Percentiles rank a stretch among this genome's conserved stretches.
Evolutionary conservation across 2,113 vertebrate genomes (phyloP).

Genomic region (Carollia perspicillata): DNA sequence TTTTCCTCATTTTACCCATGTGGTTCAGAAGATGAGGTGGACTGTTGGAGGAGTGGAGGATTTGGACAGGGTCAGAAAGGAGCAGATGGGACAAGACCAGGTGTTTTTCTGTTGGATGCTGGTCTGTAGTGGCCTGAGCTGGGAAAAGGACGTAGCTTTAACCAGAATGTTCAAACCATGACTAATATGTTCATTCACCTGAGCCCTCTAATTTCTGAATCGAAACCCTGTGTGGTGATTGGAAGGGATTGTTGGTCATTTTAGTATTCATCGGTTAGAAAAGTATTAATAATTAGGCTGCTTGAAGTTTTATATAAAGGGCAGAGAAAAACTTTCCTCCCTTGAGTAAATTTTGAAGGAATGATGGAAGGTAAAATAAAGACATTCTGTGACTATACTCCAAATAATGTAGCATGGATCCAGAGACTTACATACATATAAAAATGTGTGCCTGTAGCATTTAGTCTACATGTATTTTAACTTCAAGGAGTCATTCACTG

Average conservation of each 20-base stretch:
- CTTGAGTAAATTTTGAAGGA: neutral
- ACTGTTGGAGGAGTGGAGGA: neutral
- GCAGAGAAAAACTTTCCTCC: neutral
- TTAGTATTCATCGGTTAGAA: neutral
- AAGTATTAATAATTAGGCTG: neutral
- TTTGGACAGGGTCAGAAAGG: neutral
- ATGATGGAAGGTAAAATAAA: neutral
- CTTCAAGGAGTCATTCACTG: neutral
- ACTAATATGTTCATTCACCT: neutral
- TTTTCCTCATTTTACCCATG: neutral
- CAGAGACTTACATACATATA: neutral
- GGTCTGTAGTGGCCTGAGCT: neutral
- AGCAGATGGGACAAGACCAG: neutral
- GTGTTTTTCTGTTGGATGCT: neutral
- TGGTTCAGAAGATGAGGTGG: neutral
- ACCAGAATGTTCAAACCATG: neutral
- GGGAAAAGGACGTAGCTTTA: neutral
- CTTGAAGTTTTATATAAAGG: neutral
- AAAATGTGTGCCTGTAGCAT: neutral
- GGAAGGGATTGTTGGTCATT: neutral
- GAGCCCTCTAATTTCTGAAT: neutral
- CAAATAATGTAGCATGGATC: neutral
- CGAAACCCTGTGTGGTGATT: neutral
- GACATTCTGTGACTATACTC: neutral
- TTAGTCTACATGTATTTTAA: neutral